phyloP scores from a whole-genome alignment of 2,113 vertebrate genomes.

The Cochlearius cochlearius region DNA sequence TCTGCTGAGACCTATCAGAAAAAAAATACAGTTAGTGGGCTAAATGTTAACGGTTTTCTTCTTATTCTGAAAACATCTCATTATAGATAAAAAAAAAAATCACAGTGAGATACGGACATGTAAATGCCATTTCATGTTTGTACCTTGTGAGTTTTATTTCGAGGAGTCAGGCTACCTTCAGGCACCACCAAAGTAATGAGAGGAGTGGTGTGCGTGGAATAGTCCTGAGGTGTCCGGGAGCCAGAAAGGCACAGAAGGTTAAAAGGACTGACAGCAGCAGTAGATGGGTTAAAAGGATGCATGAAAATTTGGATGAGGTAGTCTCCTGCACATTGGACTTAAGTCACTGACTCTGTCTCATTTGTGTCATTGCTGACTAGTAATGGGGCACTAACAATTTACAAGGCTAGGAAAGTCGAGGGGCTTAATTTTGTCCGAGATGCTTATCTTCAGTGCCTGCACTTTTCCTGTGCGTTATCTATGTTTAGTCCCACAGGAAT shows the following conservation, averaged over 20 bases:
- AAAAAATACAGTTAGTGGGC: neutral
- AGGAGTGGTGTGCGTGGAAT: neutral
- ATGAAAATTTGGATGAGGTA: neutral
- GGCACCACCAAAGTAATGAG: neutral
- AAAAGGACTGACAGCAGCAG: neutral
- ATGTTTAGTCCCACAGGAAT: neutral
- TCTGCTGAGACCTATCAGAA: conserved; percentile 6
- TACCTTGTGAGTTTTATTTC: neutral
- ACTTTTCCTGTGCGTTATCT: neutral
- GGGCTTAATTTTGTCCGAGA: neutral
- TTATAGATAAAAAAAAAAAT: neutral
- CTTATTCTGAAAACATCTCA: neutral
- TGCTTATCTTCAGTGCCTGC: neutral
- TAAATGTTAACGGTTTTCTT: conserved; percentile 27
- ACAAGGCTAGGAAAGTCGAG: neutral
- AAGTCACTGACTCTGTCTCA: neutral
- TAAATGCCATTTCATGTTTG: neutral
- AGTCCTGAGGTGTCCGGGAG: neutral
- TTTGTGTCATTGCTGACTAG: neutral
- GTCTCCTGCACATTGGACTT: neutral
- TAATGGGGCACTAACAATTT: neutral
- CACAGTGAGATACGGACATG: neutral
- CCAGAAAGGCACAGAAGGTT: neutral
- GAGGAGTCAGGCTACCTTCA: neutral
- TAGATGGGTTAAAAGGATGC: neutral